These are phyloP conservation scores for Apamea anceps DNA, from an alignment of 2,888 invertebrate genomes.

Conservation along the genomic window DNA sequence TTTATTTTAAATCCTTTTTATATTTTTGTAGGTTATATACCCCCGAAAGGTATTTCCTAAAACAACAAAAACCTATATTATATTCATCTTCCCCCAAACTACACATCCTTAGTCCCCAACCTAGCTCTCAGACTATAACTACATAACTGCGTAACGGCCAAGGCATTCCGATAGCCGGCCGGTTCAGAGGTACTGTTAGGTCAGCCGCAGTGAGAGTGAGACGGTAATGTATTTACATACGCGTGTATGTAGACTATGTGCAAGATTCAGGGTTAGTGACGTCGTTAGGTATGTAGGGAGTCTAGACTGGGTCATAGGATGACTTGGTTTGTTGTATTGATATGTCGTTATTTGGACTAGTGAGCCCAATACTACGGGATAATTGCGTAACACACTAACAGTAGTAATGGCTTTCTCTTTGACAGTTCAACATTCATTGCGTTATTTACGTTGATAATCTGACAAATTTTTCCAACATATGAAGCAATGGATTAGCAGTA, in stretches of 20 bases:
- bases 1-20: too few species aligned
- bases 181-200: slow-evolving; percentile 62
- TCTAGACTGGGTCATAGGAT: slow-evolving; percentile 35
- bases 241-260: slow-evolving; percentile 26
- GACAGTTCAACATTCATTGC: too few species aligned
- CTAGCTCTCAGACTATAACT: slow-evolving; percentile 34
- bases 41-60: background rate
- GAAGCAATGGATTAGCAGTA: too few species aligned
- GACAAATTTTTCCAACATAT: too few species aligned
- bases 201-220: slow-evolving; percentile 69
- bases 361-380: background rate
- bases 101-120: background rate
- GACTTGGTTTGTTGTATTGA: slow-evolving; percentile 3
- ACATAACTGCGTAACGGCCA: background rate
- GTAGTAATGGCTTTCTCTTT: too few species aligned
- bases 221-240: slow-evolving; percentile 60
- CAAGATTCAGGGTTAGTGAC: slow-evolving; percentile 53
- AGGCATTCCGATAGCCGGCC: slow-evolving; percentile 32
- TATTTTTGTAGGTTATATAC: background rate
- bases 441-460: too few species aligned
- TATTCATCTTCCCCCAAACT: background rate
- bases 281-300: slow-evolving; percentile 15
- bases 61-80: background rate
- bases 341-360: background rate
- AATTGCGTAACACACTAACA: too few species aligned